These are phyloP conservation scores for Phrixothrix hirtus DNA, from an alignment of 2,888 invertebrate genomes.

Conservation along the genomic window DNA sequence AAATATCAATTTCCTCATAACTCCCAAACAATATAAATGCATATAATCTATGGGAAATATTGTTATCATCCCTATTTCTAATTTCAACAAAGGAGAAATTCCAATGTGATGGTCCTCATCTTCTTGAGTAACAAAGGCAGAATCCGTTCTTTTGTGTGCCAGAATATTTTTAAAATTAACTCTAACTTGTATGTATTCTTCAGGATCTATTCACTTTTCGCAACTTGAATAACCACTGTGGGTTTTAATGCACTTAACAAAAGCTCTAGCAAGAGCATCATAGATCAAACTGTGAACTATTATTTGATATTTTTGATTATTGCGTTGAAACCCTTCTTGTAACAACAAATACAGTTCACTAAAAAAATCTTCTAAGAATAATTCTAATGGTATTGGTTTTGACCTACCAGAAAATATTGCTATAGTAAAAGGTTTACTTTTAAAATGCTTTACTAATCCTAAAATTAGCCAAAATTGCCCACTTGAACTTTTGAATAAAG, in stretches of 20 bases:
- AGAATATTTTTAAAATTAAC: constrained; percentile 2
- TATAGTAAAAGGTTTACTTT: no score
- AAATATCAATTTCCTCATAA: constrained; percentile 20
- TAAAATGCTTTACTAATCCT: not conserved
- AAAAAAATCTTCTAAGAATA: not conserved
- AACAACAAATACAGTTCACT: not conserved
- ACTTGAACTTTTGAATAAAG: not conserved
- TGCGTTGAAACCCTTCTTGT: not conserved
- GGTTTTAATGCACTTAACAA: constrained; percentile 18
- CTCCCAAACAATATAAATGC: constrained; percentile 21
- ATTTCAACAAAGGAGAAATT: constrained; percentile 1
- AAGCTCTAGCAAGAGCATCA: constrained; percentile 23
- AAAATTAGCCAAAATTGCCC: not conserved
- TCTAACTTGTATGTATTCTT: constrained; percentile 9
- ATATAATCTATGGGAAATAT: constrained; percentile 19
- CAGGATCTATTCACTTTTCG: constrained; percentile 15
- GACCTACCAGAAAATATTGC: not conserved
- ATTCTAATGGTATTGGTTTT: not conserved
- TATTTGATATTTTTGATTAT: not conserved
- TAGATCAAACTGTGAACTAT: no score
- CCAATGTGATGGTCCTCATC: no score
- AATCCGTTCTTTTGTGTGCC: constrained; percentile 13
- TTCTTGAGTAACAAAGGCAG: constrained; percentile 10
- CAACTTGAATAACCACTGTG: constrained; percentile 23
- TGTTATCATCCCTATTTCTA: constrained; percentile 7